Conservation (phyloP, 1,140 invertebrate species). For the Pseudomyrmex gracilis region DNA sequence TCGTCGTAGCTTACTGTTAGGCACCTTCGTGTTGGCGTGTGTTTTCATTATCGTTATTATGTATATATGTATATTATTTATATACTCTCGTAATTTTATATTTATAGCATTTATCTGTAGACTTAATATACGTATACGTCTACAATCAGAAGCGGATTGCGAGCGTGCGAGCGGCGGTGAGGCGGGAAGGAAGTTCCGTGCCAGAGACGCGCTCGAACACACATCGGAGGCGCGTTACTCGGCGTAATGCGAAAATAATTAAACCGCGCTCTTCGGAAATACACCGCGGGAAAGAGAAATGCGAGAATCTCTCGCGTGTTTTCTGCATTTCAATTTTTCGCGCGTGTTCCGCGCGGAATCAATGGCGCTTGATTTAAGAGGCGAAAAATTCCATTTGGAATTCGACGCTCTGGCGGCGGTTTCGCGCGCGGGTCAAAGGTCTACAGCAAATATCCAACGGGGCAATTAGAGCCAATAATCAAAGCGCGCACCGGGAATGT, state of each 20-base stretch:
- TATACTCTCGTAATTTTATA: slow-evolving; percentile 26
- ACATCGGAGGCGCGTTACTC: slow-evolving; percentile 3
- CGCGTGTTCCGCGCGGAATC: slow-evolving; percentile 36
- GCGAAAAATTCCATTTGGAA: slow-evolving; percentile 61
- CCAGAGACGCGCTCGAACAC: neutral
- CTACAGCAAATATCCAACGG: slow-evolving; percentile 58
- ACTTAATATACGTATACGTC: slow-evolving; percentile 37
- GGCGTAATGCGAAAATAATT: slow-evolving; percentile 28
- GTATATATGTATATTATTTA: slow-evolving; percentile 60
- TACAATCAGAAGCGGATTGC: slow-evolving; percentile 7
- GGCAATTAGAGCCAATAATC: slow-evolving; percentile 70
- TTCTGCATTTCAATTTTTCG: slow-evolving; percentile 48
- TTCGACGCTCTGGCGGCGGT: neutral
- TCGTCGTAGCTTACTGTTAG: slow-evolving; percentile 70
- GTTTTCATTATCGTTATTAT: slow-evolving; percentile 61
- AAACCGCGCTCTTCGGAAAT: slow-evolving; percentile 6
- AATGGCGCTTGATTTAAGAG: slow-evolving; percentile 56
- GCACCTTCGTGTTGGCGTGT: slow-evolving; percentile 75
- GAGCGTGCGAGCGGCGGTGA: slow-evolving; percentile 40
- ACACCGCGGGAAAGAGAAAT: neutral
- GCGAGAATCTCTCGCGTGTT: neutral
- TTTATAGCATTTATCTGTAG: slow-evolving; percentile 44
- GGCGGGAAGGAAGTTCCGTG: slow-evolving; percentile 12
- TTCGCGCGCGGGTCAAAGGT: slow-evolving; percentile 19
- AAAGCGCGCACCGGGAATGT: slow-evolving; percentile 60